Conservation (phyloP, 2,113 vertebrate genomes). For the Ctenomys sociabilis region DNA sequence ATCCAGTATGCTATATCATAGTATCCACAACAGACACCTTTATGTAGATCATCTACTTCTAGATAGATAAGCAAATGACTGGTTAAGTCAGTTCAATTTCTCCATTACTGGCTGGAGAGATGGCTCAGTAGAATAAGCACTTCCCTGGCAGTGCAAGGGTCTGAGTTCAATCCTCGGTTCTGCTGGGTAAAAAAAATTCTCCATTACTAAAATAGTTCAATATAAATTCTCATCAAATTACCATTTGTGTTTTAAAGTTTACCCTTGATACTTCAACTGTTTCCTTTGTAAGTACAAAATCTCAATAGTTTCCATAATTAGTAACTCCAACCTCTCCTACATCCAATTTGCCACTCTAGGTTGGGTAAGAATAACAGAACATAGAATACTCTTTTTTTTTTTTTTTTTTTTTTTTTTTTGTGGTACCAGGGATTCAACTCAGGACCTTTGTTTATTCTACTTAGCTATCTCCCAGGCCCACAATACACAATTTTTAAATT, state of each 20-base stretch:
- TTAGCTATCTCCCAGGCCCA: too few species aligned
- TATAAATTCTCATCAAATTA: constrained; percentile 46
- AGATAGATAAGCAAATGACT: constrained; percentile 14
- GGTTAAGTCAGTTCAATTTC: constrained; percentile 1
- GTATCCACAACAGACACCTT: not conserved
- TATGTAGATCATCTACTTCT: not conserved
- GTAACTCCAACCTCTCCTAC: not conserved
- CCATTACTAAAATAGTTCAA: constrained; percentile 48
- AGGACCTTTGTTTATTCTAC: too few species aligned
- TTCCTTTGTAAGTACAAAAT: constrained; percentile 2
- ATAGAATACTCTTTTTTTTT: not conserved
- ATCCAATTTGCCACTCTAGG: not conserved
- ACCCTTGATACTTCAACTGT: constrained; percentile 21
- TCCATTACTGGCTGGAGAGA: too few species aligned
- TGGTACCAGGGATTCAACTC: too few species aligned
- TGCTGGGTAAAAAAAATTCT: too few species aligned
- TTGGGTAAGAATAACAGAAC: not conserved
- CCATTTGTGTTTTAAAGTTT: constrained; percentile 19
- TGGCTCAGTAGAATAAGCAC: too few species aligned
- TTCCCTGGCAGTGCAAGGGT: too few species aligned
- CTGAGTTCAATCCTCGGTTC: too few species aligned
- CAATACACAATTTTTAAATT: not conserved
- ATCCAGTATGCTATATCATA: not conserved
- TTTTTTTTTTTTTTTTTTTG: too few species aligned
- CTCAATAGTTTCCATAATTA: not conserved